Percentiles rank a stretch among this genome's conserved stretches.
Conservation (phyloP, 1,140 invertebrate genomes). For the Apocrypta bakeri region DNA sequence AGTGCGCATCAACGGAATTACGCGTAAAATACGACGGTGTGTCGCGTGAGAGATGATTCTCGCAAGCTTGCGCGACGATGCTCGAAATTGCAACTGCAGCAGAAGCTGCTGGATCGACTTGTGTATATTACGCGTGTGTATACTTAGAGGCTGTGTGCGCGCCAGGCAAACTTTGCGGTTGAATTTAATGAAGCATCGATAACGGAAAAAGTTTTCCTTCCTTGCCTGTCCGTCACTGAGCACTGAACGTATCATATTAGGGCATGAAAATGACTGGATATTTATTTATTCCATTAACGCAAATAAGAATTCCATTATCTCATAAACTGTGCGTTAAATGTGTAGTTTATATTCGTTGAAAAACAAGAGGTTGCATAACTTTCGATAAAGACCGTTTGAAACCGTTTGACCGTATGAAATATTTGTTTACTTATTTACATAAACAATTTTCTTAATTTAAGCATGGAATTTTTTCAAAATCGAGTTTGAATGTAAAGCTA, state of each 20-base stretch:
- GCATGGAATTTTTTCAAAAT: too few species aligned
- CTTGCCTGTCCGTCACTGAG: not conserved
- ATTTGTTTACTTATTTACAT: too few species aligned
- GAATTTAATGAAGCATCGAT: conserved; percentile 43
- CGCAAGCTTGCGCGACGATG: not conserved
- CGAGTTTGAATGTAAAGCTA: too few species aligned
- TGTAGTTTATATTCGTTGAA: too few species aligned
- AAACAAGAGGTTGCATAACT: too few species aligned
- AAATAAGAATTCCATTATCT: too few species aligned
- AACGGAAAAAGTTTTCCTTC: conserved; percentile 37
- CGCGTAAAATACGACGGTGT: conserved; percentile 4
- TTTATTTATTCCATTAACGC: not conserved
- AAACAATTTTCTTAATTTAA: too few species aligned
- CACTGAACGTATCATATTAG: not conserved
- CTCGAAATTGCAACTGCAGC: conserved; percentile 5
- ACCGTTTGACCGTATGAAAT: too few species aligned
- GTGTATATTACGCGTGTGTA: not conserved
- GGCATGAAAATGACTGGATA: not conserved
- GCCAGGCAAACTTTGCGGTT: conserved; percentile 24
- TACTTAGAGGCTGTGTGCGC: not conserved
- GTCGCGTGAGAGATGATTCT: conserved; percentile 49
- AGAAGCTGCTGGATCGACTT: not conserved
- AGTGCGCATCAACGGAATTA: not conserved
- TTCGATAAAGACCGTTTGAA: too few species aligned
- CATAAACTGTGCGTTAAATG: too few species aligned